A percentile compares a stretch with the other conserved stretches of the same genome.
phyloP scores from a whole-genome alignment of 2,888 invertebrate genomes.

The Caenorhabditis drosophilae region DNA sequence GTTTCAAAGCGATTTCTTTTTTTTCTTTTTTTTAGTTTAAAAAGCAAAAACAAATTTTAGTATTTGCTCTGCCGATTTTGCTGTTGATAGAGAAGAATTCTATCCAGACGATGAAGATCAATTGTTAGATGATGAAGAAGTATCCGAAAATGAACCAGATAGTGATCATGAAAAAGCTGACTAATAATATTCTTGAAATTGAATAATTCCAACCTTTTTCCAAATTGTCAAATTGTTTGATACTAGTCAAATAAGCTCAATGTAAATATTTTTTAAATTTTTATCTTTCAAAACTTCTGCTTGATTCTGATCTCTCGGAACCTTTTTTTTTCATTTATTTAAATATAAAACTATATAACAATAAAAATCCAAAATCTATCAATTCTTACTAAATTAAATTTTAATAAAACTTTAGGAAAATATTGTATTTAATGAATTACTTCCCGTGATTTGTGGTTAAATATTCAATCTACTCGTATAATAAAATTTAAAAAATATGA shows the following conservation, averaged over 20 bases:
- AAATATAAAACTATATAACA: background rate
- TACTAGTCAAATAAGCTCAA: constrained; percentile 1
- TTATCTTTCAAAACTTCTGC: too few species aligned
- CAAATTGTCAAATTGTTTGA: background rate
- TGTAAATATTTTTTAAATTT: constrained; percentile 2
- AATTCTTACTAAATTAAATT: too few species aligned
- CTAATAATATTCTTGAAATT: constrained; percentile 1
- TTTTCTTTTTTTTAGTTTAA: background rate
- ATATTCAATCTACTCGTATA: too few species aligned
- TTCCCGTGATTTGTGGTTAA: too few species aligned
- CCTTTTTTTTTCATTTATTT: background rate
- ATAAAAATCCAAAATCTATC: background rate
- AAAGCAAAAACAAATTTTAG: constrained; percentile 40
- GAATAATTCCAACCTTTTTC: background rate
- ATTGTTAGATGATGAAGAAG: constrained; percentile 36
- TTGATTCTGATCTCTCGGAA: too few species aligned
- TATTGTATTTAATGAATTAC: too few species aligned
- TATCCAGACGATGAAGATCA: constrained; percentile 59
- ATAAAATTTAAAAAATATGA: too few species aligned
- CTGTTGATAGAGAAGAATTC: constrained; percentile 67
- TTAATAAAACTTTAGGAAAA: too few species aligned
- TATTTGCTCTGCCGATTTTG: constrained; percentile 89
- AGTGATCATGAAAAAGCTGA: constrained; percentile 40
- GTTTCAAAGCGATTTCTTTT: constrained; percentile 7
- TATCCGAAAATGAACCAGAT: constrained; percentile 12